These are phyloP conservation scores for Coptotermes formosanus DNA, from an alignment of 1,140 invertebrate genomes.

Conservation along the genomic window DNA sequence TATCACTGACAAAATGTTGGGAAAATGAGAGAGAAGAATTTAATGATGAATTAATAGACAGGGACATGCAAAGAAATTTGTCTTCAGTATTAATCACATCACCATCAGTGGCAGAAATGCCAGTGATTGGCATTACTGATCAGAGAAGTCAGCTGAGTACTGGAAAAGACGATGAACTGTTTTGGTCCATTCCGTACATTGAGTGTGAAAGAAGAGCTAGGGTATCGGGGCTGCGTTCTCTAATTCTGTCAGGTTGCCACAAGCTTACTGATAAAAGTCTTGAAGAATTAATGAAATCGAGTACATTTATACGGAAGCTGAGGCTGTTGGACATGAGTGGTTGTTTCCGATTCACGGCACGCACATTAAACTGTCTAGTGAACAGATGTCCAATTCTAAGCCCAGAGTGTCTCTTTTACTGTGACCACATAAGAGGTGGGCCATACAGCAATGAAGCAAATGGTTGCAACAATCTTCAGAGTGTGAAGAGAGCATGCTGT, in stretches of 20 bases:
- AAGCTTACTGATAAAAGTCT: constrained; percentile 7
- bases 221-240: background rate
- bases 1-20: background rate
- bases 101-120: background rate
- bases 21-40: background rate
- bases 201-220: background rate
- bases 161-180: too few species aligned
- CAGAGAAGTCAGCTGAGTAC: too few species aligned
- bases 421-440: background rate
- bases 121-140: background rate
- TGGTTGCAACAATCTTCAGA: constrained; percentile 25
- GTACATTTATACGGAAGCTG: background rate
- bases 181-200: background rate
- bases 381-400: background rate
- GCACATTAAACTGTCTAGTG: background rate
- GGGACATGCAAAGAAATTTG: background rate
- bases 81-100: background rate
- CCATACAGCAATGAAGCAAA: constrained; percentile 20
- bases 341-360: background rate
- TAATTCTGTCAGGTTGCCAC: background rate
- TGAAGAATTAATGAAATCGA: background rate
- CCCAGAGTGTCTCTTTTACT: constrained; percentile 13
- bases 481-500: background rate
- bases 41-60: background rate
- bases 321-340: constrained; percentile 22